Conservation (phyloP, 2,113 vertebrate species). For the Porphyrio hochstetteri region DNA sequence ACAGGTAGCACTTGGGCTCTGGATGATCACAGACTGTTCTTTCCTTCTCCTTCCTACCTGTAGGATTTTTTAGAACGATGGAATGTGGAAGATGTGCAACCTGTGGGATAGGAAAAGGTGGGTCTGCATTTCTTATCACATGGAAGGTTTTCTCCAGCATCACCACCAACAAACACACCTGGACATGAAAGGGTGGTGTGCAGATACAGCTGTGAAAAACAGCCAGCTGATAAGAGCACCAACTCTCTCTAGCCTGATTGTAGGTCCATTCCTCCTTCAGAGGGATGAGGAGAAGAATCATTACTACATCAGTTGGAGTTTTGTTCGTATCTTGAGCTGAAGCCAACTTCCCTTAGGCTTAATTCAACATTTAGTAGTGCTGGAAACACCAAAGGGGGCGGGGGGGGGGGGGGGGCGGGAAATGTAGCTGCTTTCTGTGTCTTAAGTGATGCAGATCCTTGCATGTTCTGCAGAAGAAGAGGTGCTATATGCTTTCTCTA, state of each 20-base stretch:
- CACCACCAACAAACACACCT: rapidly evolving
- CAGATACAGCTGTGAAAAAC: neutral
- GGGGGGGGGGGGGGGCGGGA: rapidly evolving
- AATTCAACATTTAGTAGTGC: slow-evolving; percentile 55
- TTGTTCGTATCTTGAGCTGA: slow-evolving; percentile 49
- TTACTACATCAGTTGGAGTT: neutral
- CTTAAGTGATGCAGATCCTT: slow-evolving; percentile 35
- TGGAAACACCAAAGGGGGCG: slow-evolving; percentile 15
- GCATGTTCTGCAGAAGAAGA: neutral
- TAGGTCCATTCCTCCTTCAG: neutral
- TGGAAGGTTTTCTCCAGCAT: neutral
- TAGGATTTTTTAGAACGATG: neutral
- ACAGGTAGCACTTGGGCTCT: slow-evolving; percentile 42
- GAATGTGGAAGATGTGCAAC: neutral
- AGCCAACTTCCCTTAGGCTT: slow-evolving; percentile 64
- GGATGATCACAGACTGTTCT: slow-evolving; percentile 31
- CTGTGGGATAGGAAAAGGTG: neutral
- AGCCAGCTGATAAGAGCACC: neutral
- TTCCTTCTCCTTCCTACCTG: neutral
- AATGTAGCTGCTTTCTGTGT: slow-evolving; percentile 8
- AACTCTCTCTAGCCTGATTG: neutral
- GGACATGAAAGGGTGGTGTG: neutral
- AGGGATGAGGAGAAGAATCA: neutral
- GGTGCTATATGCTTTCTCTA: neutral
- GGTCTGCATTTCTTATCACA: neutral